Evolutionary conservation across 1,140 invertebrate species (phyloP).

Genomic region (Drosophila hydei): DNA sequence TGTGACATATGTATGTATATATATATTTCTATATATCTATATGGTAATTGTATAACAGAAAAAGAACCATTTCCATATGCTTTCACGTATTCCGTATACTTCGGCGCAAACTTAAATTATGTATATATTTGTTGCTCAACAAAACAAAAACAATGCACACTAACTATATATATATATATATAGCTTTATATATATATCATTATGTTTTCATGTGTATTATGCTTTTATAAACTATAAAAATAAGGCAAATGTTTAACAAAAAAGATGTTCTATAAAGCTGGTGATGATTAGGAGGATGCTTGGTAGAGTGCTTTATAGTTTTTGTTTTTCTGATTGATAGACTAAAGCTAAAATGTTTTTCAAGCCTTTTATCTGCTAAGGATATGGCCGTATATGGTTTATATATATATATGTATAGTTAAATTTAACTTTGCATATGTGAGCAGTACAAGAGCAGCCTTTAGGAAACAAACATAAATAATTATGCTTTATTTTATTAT

Average conservation of each 20-base stretch:
- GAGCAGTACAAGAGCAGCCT: constrained; percentile 75
- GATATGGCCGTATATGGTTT: constrained; percentile 35
- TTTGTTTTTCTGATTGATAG: constrained; percentile 27
- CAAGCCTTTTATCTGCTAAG: constrained; percentile 31
- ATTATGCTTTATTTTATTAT: constrained; percentile 52
- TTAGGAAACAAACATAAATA: constrained; percentile 54
- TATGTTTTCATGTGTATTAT: constrained; percentile 21
- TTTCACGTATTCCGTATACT: constrained; percentile 34
- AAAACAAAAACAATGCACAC: constrained; percentile 46
- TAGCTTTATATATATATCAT: constrained; percentile 11
- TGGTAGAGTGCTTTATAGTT: constrained; percentile 28
- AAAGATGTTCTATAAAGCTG: constrained; percentile 35
- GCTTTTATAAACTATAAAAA: constrained; percentile 58
- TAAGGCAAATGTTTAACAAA: constrained; percentile 61
- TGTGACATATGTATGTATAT: constrained; percentile 42
- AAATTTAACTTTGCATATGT: constrained; percentile 52
- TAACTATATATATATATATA: constrained; percentile 26
- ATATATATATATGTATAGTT: constrained; percentile 37
- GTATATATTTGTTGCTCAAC: constrained; percentile 54
- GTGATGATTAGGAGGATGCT: constrained; percentile 43
- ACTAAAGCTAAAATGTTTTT: constrained; percentile 60
- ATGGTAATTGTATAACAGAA: constrained; percentile 77
- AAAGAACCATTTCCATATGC: constrained; percentile 47
- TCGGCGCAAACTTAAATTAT: constrained; percentile 47
- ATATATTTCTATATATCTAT: constrained; percentile 57